phyloP scores from a whole-genome alignment of 2,797 vertebrate genomes.

The Myotis planiceps region DNA sequence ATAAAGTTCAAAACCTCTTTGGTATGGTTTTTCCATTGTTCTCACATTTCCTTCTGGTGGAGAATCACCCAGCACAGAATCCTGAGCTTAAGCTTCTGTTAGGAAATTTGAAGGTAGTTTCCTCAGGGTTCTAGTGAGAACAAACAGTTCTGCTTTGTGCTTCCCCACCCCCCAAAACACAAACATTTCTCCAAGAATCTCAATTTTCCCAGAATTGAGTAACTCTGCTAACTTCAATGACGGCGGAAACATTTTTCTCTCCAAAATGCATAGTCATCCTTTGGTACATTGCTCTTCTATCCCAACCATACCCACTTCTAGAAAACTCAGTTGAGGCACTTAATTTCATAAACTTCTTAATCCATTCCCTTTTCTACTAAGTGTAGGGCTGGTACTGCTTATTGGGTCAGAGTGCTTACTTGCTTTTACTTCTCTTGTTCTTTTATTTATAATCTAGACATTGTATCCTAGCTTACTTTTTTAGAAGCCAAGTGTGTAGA shows the following conservation, averaged over 20 bases:
- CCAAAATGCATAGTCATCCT: neutral
- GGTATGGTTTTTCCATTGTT: neutral
- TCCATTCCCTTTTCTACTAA: neutral
- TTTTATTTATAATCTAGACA: neutral
- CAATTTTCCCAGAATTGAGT: neutral
- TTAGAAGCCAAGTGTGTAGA: neutral
- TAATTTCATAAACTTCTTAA: neutral
- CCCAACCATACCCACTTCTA: neutral
- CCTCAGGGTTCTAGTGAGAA: neutral
- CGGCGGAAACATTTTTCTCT: neutral
- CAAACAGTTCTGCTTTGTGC: neutral
- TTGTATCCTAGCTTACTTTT: neutral
- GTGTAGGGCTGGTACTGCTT: neutral
- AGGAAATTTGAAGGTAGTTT: neutral
- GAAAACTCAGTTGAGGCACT: neutral
- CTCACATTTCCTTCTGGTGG: neutral
- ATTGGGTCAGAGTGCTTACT: neutral
- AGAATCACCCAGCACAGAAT: neutral
- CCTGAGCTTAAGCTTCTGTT: neutral
- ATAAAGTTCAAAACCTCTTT: neutral
- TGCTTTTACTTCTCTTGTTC: neutral
- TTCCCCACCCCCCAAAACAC: rapidly evolving
- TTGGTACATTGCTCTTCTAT: neutral
- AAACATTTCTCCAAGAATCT: neutral
- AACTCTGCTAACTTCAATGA: neutral